Percentiles rank a stretch among this genome's conserved stretches.
Conservation (phyloP, 2,113 vertebrate species). For the Crotalus horridus region DNA sequence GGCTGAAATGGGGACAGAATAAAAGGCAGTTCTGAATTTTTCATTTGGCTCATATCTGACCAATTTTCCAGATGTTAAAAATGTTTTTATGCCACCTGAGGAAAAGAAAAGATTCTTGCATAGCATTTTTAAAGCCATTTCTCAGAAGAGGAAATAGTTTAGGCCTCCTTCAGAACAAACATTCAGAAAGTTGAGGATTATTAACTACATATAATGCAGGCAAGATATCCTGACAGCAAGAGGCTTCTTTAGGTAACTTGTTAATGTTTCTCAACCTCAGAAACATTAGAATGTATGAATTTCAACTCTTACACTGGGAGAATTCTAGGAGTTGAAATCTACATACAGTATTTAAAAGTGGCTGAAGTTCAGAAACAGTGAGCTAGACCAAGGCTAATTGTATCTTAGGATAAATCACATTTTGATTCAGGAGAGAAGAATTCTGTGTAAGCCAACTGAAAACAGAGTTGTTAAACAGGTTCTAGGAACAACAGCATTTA, state of each 20-base stretch:
- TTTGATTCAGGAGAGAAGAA: not conserved
- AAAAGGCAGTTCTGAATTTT: not conserved
- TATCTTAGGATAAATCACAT: not conserved
- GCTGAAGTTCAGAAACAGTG: not conserved
- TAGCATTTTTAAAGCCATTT: not conserved
- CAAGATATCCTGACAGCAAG: not conserved
- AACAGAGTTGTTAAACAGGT: not conserved
- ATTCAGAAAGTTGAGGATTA: not conserved
- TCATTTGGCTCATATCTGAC: no score
- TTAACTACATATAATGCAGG: not conserved
- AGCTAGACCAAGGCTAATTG: not conserved
- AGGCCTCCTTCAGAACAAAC: not conserved
- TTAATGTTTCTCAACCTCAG: not conserved
- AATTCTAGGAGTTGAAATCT: not conserved
- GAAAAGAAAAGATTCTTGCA: not conserved
- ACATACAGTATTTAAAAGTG: not conserved
- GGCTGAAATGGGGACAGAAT: not conserved
- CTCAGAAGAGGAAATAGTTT: not conserved
- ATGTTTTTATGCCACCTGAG: not conserved
- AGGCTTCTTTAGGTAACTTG: not conserved
- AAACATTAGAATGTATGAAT: not conserved
- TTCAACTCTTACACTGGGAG: not conserved
- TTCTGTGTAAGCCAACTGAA: not conserved
- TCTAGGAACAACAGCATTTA: not conserved
- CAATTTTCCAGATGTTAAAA: not conserved